Evolutionary conservation across 1,140 invertebrate genomes (phyloP).

Genomic region (Cyrtorhinus lividipennis): DNA sequence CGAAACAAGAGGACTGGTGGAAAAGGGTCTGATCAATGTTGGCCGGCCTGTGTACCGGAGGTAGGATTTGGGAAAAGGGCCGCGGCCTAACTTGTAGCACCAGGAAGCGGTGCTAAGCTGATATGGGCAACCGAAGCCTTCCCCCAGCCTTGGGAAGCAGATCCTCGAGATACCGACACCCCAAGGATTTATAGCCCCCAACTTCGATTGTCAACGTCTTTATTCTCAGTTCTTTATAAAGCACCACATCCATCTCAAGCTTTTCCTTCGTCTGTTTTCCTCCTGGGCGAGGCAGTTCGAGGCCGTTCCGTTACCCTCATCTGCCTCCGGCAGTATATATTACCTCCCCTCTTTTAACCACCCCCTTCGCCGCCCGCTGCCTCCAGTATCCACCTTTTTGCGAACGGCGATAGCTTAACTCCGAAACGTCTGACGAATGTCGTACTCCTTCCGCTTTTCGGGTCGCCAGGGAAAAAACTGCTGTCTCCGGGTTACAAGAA

Average conservation of each 20-base stretch:
- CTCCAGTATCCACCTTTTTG: no score
- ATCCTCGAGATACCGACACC: background rate
- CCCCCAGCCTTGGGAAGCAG: background rate
- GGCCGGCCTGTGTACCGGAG: background rate
- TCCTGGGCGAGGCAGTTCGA: no score
- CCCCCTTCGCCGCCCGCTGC: no score
- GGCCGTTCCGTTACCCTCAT: no score
- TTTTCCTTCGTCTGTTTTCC: no score
- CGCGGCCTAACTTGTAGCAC: background rate
- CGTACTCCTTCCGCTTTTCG: no score
- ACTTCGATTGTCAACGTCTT: slow-evolving; percentile 13
- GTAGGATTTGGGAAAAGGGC: background rate
- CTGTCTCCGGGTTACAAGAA: no score
- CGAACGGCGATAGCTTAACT: no score
- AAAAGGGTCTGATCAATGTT: background rate
- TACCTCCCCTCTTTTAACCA: no score
- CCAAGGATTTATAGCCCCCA: background rate
- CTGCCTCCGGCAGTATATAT: no score
- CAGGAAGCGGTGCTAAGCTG: background rate
- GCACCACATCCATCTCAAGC: background rate
- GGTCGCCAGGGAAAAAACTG: no score
- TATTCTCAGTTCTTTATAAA: slow-evolving; percentile 9
- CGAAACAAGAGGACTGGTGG: background rate
- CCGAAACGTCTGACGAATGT: no score
- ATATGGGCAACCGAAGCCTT: background rate